These are phyloP conservation scores for Rhabditoides inermis DNA, from an alignment of 2,888 invertebrate genomes.

Conservation along the genomic window DNA sequence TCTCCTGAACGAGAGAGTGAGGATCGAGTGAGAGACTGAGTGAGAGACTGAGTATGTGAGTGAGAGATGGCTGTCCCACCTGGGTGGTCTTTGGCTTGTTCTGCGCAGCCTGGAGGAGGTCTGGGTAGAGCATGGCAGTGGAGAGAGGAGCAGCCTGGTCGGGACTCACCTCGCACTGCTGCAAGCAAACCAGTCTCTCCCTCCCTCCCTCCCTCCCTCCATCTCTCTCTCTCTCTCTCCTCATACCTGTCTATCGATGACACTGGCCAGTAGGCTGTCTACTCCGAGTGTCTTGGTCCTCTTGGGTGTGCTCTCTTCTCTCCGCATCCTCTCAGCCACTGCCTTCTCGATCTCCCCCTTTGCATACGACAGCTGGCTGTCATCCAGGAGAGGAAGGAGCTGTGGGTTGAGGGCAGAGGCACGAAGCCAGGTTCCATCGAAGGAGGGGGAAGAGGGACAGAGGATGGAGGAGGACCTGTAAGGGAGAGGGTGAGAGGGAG, in stretches of 20 bases:
- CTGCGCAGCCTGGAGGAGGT: slow-evolving; percentile 21
- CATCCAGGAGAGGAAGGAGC: slow-evolving; percentile 27
- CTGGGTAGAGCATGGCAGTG: slow-evolving; percentile 20
- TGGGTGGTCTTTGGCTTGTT: slow-evolving; percentile 13
- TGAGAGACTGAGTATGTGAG: too few relatives aligned
- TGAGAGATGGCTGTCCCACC: slow-evolving; percentile 1
- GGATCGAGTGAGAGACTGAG: not conserved
- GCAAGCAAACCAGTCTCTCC: too few relatives aligned
- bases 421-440: slow-evolving; percentile 18
- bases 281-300: too few relatives aligned
- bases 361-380: slow-evolving; percentile 28
- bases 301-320: too few relatives aligned
- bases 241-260: too few relatives aligned
- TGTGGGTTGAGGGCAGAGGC: slow-evolving; percentile 46
- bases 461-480: slow-evolving; percentile 9
- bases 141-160: too few relatives aligned
- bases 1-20: slow-evolving; percentile 5
- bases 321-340: too few relatives aligned
- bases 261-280: too few relatives aligned
- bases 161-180: too few relatives aligned
- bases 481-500: not conserved
- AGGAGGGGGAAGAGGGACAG: slow-evolving; percentile 6
- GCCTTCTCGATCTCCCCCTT: slow-evolving; percentile 26
- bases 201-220: too few relatives aligned
- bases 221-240: too few relatives aligned